Evolutionary conservation across 2,797 vertebrate species (phyloP).

Genomic region (Aldrovandia affinis): DNA sequence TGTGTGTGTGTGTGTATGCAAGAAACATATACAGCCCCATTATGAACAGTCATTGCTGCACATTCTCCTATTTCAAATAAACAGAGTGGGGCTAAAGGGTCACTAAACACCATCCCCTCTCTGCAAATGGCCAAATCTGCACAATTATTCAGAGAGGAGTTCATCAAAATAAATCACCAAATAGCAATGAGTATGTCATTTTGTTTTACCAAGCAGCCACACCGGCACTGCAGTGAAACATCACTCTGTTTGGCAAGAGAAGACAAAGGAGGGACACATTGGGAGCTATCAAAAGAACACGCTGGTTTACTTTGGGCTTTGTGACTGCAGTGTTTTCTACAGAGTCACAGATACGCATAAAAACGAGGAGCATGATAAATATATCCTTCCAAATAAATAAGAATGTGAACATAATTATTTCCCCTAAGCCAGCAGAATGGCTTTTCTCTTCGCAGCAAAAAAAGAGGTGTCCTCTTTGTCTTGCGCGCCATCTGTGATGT

Average conservation of each 20-base stretch:
- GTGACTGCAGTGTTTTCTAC: constrained; percentile 1
- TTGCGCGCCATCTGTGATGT: constrained; percentile 31
- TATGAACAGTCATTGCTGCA: neutral
- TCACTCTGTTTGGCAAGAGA: neutral
- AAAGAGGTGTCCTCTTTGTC: constrained; percentile 25
- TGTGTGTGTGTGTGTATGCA: neutral
- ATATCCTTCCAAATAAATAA: constrained; percentile 13
- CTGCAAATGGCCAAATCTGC: too few relatives aligned
- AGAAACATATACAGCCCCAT: neutral
- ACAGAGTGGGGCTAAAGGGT: neutral
- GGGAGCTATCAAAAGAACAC: neutral
- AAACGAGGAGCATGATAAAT: neutral
- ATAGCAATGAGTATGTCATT: neutral
- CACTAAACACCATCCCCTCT: neutral
- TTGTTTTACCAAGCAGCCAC: neutral
- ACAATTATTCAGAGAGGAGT: neutral
- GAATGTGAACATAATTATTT: constrained; percentile 17
- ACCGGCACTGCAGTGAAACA: neutral
- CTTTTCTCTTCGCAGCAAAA: constrained; percentile 16
- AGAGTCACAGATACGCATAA: constrained; percentile 12
- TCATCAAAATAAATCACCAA: neutral
- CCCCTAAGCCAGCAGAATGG: constrained; percentile 25
- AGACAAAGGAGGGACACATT: neutral
- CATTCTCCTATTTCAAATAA: neutral
- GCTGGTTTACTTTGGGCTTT: constrained; percentile 3